A percentile compares a stretch with the other conserved stretches of the same genome.
Evolutionary conservation across 2,113 vertebrate genomes (phyloP).

Genomic region (Tiliqua scincoides): DNA sequence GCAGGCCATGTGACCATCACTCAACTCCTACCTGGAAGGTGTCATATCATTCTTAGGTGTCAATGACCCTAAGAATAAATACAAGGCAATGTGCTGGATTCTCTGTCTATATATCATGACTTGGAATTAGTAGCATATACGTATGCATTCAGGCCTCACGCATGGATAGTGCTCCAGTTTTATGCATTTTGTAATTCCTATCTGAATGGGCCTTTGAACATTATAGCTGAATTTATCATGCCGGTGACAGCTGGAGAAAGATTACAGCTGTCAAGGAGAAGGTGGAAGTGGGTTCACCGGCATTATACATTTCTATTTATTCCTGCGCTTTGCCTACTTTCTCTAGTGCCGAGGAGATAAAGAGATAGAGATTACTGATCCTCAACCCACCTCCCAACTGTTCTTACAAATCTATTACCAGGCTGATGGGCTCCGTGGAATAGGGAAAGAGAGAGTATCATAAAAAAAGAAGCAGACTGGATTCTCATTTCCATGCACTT

Average conservation of each 20-base stretch:
- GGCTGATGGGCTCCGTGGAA: not conserved
- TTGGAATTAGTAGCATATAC: not conserved
- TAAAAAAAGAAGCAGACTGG: not conserved
- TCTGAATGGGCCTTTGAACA: conserved; percentile 21
- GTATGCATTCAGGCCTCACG: not conserved
- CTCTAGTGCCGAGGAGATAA: not conserved
- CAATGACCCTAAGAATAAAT: not conserved
- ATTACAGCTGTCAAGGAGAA: conserved; percentile 21
- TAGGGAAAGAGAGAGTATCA: not conserved
- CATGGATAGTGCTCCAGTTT: not conserved
- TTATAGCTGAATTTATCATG: conserved; percentile 11
- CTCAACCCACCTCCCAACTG: not conserved
- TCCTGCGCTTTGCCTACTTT: not conserved
- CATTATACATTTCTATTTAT: conserved; percentile 22
- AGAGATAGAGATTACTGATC: conserved; percentile 7
- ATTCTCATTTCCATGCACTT: not conserved
- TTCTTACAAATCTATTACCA: not conserved
- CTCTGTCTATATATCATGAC: not conserved
- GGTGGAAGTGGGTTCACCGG: conserved; percentile 1
- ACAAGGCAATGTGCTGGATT: not conserved
- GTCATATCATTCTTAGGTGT: no score
- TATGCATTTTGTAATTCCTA: conserved; percentile 19
- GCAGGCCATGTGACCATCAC: not conserved
- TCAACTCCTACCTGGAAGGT: not conserved
- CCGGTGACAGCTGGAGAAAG: conserved; percentile 19